Conservation (phyloP, 2,888 invertebrate species). For the Harpagoxenus sublaevis region DNA sequence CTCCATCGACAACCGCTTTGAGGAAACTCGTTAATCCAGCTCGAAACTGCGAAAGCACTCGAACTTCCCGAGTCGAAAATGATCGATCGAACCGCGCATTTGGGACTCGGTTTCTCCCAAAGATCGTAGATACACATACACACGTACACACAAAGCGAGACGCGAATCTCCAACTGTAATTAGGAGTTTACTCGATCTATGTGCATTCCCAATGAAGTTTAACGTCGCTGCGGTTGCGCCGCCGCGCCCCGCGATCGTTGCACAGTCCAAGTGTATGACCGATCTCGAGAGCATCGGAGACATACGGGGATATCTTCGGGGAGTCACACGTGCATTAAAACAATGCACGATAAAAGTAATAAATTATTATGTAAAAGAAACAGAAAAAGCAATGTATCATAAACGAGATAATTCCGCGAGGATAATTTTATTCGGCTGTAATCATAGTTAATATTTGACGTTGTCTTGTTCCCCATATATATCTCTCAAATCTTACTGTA, state of each 20-base stretch:
- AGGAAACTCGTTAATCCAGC: conserved; percentile 78
- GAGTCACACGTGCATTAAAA: not conserved
- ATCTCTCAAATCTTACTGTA: not conserved
- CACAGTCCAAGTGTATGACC: conserved; percentile 1
- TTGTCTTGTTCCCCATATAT: not conserved
- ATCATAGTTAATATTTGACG: conserved; percentile 6
- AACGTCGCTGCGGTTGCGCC: conserved; percentile 40
- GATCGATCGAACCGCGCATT: conserved; percentile 72
- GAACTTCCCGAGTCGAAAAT: conserved; percentile 75
- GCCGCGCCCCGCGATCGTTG: conserved; percentile 9
- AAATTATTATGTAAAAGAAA: not conserved
- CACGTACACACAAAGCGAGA: conserved; percentile 6
- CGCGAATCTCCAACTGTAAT: conserved; percentile 63
- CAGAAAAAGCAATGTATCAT: not conserved
- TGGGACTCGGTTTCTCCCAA: conserved; percentile 51
- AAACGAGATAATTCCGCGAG: not conserved
- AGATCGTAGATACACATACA: conserved; percentile 49
- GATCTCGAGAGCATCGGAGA: not conserved
- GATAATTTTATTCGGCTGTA: not conserved
- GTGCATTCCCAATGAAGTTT: conserved; percentile 48
- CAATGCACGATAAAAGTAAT: not conserved
- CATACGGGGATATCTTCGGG: not conserved
- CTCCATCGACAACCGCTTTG: conserved; percentile 69
- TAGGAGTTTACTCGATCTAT: conserved; percentile 65
- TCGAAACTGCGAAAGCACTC: conserved; percentile 76